Base-by-base conservation (phyloP, 1,140 invertebrate genomes). In the Marisa cornuarietis region DNA sequence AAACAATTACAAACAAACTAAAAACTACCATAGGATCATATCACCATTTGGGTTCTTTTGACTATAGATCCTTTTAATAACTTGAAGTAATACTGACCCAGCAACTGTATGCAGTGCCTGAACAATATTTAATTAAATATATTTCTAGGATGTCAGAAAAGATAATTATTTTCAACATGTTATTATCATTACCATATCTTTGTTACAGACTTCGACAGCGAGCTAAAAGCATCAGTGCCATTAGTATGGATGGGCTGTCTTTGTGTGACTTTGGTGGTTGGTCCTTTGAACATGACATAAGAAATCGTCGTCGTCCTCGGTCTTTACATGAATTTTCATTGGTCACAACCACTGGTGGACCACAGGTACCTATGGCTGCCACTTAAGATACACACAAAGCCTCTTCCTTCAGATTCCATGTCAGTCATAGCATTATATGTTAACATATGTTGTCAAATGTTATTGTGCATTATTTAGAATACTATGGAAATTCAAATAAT, bases 221-320 rank as follows among this genome's bases (percentile, higher is more conserved):
- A 82, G 83, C 83, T 11, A 87, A 87, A 75, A 88, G 87, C 81
- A 81, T 86, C 76, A 86, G 86, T 61, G 87, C 87, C 65, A 31
- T 82, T n/a, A 82, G 79, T 26, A 77, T 20, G 24, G 77, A 73
- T 31, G 63, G 72, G 51, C 52, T 63, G 11, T 79, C 81, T 5
- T 42, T 73, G 61, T 82, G 73, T 18, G 63, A 73, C 22, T 71
- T 82, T 24, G 71, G 66, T 26, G 63, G 73, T 18, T 79, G 79
- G 54, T 68, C 62, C n/a, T 66, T 75, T 42, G 80, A 83, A 9
- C 76, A 82, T 16, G 82, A 82, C 66, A 71, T 84, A 16, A 58
- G 84, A 16, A 85, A 71, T 26, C 63, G 63, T 49, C 72, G 76
- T 51, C 73, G 87, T 81, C 84, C 87, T 6, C 85, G 84, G 54